Evolutionary conservation across 2,888 invertebrate genomes (phyloP), one percentile per base, ranked within the genome.

Genomic region (Bembecia ichneumoniformis): DNA sequence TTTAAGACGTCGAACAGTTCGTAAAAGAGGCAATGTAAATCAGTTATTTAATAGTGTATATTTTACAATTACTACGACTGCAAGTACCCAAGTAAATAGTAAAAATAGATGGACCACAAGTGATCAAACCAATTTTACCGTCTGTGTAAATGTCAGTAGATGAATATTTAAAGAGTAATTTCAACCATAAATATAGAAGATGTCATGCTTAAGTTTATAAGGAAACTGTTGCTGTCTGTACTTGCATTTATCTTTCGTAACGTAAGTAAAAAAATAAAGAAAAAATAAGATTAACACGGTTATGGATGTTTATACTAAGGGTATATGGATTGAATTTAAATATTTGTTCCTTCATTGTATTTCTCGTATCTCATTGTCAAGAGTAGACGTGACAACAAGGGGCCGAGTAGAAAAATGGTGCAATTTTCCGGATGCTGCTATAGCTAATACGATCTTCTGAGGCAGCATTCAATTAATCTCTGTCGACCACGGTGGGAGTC

Each of bases 351-450:
- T 61, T 64, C 68, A 66, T 68, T 70, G 70, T 74, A 71, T 70
- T 64, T 65, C 64, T 59, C 61, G 60, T 62, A 66, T 64, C 70
- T 67, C 67, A 73, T 74, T 77, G 75, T 74, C 76, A 74, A 71
- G 74, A 74, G 68, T 66, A 71, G 70, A 74, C 74, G 66, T 63
- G 68, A 71, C 72, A 77, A 78, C 74, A 73, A 73, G 72, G 70
- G 74, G 73, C 61, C 69, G 66, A 74, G 77, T 69, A 72, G 77
- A 80, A 82, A 84, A 83, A 78, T 81, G 75, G 72, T 65, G 74
- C 77, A 77, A 80, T 82, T 82, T 84, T 82, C 79, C 77, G 77
- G 79, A 82, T 80, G 73, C 81, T 79, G 76, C 77, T 81, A 78
- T 75, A 81, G 77, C 77, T 81, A 82, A 83, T 82, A 81, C 74